Evolutionary conservation across 2,888 invertebrate genomes (phyloP).

Genomic region (Cataglyphis cursor): DNA sequence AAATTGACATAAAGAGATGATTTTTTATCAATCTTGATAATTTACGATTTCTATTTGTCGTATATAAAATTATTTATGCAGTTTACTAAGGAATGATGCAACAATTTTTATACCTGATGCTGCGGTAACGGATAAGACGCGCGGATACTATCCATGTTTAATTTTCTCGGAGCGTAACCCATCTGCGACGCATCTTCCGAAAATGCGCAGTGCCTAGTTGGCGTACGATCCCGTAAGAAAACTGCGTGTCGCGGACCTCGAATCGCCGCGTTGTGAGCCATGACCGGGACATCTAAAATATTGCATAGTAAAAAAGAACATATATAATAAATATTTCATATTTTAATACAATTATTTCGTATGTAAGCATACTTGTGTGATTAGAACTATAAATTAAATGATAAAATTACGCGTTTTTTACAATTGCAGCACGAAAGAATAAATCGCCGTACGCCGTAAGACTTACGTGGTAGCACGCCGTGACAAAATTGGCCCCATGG

Average conservation of each 20-base stretch:
- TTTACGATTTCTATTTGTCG: not conserved
- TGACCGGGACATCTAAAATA: conserved; percentile 63
- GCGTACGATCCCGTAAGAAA: conserved; percentile 82
- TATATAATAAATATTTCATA: not conserved
- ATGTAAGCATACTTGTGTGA: no score
- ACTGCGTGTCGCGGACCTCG: conserved; percentile 84
- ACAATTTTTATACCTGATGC: conserved; percentile 70
- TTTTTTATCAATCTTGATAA: not conserved
- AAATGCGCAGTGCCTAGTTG: conserved; percentile 80
- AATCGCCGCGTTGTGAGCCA: conserved; percentile 78
- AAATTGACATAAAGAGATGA: not conserved
- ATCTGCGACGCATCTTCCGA: conserved; percentile 79
- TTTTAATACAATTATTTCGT: not conserved
- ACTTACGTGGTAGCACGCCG: conserved; percentile 83
- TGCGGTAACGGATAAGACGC: conserved; percentile 80
- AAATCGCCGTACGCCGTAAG: not conserved
- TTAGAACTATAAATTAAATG: not conserved
- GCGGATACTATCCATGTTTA: conserved; percentile 78
- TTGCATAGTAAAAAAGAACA: not conserved
- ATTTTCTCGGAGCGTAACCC: conserved; percentile 79
- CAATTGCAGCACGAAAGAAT: not conserved
- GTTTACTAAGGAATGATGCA: not conserved
- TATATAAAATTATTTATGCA: not conserved
- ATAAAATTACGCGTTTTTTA: not conserved
- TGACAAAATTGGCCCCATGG: conserved; percentile 85